A percentile compares a stretch with the other conserved stretches of the same genome.
Evolutionary conservation across 2,888 invertebrate genomes (phyloP).

Genomic region (Ecliptopera silaceata): DNA sequence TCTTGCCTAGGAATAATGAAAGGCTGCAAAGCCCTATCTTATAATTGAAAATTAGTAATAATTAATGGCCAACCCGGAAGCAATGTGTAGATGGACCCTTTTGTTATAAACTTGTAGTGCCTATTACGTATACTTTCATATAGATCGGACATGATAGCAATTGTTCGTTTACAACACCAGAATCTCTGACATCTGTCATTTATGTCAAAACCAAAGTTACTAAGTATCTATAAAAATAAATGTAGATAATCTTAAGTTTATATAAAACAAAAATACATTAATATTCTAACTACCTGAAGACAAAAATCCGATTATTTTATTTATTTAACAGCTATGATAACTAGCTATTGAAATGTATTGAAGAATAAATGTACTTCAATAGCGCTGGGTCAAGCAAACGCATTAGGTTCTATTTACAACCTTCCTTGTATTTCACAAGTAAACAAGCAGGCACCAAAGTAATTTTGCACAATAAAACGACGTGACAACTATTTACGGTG

Average conservation of each 20-base stretch:
- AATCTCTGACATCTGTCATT: too few species aligned
- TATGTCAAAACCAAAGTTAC: too few species aligned
- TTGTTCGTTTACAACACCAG: not conserved
- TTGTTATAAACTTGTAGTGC: not conserved
- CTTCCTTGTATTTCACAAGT: constrained; percentile 18
- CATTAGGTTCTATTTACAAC: constrained; percentile 9
- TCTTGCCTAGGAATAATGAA: constrained; percentile 2
- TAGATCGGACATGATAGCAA: not conserved
- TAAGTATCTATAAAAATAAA: too few species aligned
- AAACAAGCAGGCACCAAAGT: constrained; percentile 6
- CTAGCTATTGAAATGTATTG: not conserved
- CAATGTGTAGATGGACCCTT: constrained; percentile 12
- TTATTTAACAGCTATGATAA: too few species aligned
- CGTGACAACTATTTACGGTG: constrained; percentile 31
- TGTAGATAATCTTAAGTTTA: too few species aligned
- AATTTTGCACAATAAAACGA: constrained; percentile 21
- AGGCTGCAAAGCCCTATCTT: constrained; percentile 11
- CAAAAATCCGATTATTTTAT: too few species aligned
- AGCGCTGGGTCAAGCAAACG: not conserved
- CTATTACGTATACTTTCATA: not conserved
- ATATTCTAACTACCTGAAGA: too few species aligned
- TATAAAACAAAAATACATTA: too few species aligned
- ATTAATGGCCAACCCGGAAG: constrained; percentile 11
- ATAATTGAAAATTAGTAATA: constrained; percentile 25
- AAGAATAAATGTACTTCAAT: not conserved